Conservation (phyloP, 1,140 invertebrate genomes). For the Zophobas morio region DNA sequence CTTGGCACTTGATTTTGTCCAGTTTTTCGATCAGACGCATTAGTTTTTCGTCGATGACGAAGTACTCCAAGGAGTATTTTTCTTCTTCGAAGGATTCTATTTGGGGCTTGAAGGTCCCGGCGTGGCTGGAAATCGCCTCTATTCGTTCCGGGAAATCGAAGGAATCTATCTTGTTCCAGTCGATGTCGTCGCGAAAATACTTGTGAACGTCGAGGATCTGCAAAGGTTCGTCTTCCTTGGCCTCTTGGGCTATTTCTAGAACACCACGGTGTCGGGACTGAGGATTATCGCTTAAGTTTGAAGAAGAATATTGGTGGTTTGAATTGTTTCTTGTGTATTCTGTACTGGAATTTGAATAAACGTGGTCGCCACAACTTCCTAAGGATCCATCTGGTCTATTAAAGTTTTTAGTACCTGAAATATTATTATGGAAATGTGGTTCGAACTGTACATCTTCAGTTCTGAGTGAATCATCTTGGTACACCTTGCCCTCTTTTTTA, state of each 20-base stretch:
- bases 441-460: no score
- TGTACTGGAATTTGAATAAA: no score
- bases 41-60: constrained; percentile 52
- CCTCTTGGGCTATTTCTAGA: not conserved
- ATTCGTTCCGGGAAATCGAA: not conserved
- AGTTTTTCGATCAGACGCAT: constrained; percentile 38
- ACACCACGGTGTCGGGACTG: not conserved
- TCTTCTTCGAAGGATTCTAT: constrained; percentile 41
- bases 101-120: constrained; percentile 27
- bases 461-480: no score
- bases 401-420: no score
- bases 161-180: constrained; percentile 10
- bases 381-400: no score
- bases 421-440: no score
- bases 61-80: constrained; percentile 45
- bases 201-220: constrained; percentile 27
- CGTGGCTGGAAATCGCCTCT: constrained; percentile 3
- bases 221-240: not conserved
- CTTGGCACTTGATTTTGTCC: constrained; percentile 41
- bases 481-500: no score
- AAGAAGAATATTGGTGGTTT: no score
- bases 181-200: constrained; percentile 16
- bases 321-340: no score
- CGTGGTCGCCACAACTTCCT: no score
- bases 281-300: no score